phyloP scores from a whole-genome alignment of 2,888 invertebrate species.

The Rosalia funebris region DNA sequence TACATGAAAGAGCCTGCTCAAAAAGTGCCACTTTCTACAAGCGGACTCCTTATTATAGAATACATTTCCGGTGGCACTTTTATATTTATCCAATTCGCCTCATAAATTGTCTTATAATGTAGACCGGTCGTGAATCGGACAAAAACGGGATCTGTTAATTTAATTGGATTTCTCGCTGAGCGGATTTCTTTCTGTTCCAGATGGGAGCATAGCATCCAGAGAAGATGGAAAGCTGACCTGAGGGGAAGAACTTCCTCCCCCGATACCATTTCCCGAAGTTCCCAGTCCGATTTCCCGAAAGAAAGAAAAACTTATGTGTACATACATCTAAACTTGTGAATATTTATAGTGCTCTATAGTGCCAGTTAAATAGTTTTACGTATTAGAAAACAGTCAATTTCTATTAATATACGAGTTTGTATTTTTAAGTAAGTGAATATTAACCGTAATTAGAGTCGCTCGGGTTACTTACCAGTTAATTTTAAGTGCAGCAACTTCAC shows the following conservation, averaged over 20 bases:
- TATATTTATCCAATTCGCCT: neutral
- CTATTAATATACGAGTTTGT: constrained; percentile 8
- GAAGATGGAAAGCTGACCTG: constrained; percentile 47
- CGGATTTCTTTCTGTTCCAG: constrained; percentile 36
- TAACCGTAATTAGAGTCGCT: constrained; percentile 14
- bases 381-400: constrained; percentile 14
- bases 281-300: constrained; percentile 24
- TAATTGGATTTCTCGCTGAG: too few relatives aligned
- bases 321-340: constrained; percentile 8
- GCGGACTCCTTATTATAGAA: neutral
- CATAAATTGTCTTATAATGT: neutral
- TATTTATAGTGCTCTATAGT: constrained; percentile 10
- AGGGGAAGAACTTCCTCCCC: constrained; percentile 34
- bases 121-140: neutral
- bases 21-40: too few relatives aligned
- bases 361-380: constrained; percentile 20
- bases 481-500: constrained; percentile 4
- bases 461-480: constrained; percentile 13
- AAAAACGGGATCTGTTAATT: neutral
- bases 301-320: neutral
- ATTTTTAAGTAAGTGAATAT: constrained; percentile 19
- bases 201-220: constrained; percentile 28
- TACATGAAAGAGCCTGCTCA: neutral
- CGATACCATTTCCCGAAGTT: constrained; percentile 26
- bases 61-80: neutral